Evolutionary conservation across 92 coral and sea anemone species (phyloP).

Genomic region (Galaxea fascicularis): DNA sequence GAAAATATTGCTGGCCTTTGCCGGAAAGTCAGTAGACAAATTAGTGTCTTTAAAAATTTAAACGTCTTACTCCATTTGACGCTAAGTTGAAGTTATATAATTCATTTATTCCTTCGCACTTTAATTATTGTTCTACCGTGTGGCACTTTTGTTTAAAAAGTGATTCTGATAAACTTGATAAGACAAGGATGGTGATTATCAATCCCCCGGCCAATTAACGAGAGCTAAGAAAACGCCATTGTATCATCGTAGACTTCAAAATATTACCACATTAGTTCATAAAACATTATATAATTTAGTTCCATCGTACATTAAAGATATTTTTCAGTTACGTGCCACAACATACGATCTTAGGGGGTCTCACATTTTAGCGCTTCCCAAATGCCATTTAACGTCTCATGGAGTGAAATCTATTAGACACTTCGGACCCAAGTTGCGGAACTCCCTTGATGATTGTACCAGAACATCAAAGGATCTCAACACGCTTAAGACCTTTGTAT

Average conservation of each 20-base stretch:
- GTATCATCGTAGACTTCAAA: slow-evolving; percentile 40
- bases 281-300: too few species aligned
- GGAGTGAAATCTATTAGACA: neutral
- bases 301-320: too few species aligned
- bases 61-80: slow-evolving; percentile 58
- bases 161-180: slow-evolving; percentile 63
- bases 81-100: slow-evolving; percentile 37
- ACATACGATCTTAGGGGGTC: too few species aligned
- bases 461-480: neutral
- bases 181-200: slow-evolving; percentile 52
- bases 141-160: slow-evolving; percentile 71
- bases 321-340: too few species aligned
- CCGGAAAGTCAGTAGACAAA: slow-evolving; percentile 26
- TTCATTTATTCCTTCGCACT: slow-evolving; percentile 48
- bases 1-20: neutral
- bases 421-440: neutral
- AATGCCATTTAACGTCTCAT: slow-evolving; percentile 15
- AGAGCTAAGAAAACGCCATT: slow-evolving; percentile 37
- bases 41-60: slow-evolving; percentile 53
- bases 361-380: slow-evolving; percentile 25
- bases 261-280: too few species aligned
- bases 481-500: too few species aligned
- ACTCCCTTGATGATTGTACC: neutral
- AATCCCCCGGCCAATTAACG: slow-evolving; percentile 13
- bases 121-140: slow-evolving; percentile 64